Evolutionary conservation across 2,113 vertebrate species (phyloP).

Genomic region (Microcebus lehilahytsara): DNA sequence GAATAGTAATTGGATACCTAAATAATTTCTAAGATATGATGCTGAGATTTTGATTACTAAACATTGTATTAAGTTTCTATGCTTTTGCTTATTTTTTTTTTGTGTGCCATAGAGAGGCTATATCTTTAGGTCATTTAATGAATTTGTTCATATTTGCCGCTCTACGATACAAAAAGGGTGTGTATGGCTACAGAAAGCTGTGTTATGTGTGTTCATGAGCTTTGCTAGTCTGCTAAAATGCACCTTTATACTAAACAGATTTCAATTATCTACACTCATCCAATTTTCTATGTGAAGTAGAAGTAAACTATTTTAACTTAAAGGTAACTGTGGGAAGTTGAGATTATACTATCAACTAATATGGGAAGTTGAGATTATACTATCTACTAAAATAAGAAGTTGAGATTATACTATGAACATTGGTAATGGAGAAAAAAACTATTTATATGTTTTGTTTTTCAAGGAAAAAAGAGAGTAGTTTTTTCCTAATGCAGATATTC

Average conservation of each 20-base stretch:
- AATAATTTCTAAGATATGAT: background rate
- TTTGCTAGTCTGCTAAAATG: background rate
- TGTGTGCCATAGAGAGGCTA: background rate
- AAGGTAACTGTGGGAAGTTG: background rate
- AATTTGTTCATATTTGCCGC: background rate
- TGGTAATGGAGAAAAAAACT: background rate
- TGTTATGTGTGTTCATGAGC: background rate
- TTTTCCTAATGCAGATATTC: background rate
- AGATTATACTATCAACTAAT: background rate
- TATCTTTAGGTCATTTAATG: background rate
- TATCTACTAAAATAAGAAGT: too few species aligned
- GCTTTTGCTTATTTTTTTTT: background rate
- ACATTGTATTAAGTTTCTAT: background rate
- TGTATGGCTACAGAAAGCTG: background rate
- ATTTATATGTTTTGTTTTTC: background rate
- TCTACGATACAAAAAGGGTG: background rate
- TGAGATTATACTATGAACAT: background rate
- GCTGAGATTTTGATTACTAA: background rate
- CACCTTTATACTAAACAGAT: background rate
- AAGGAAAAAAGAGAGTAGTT: background rate
- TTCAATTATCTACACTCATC: background rate
- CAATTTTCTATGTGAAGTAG: background rate
- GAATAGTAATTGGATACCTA: background rate
- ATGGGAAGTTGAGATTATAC: background rate
- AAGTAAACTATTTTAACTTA: background rate